Percentiles rank a stretch among this genome's conserved stretches.
Conservation (phyloP, 1,140 invertebrate genomes). For the Ceratoteleas bidentatus region DNA sequence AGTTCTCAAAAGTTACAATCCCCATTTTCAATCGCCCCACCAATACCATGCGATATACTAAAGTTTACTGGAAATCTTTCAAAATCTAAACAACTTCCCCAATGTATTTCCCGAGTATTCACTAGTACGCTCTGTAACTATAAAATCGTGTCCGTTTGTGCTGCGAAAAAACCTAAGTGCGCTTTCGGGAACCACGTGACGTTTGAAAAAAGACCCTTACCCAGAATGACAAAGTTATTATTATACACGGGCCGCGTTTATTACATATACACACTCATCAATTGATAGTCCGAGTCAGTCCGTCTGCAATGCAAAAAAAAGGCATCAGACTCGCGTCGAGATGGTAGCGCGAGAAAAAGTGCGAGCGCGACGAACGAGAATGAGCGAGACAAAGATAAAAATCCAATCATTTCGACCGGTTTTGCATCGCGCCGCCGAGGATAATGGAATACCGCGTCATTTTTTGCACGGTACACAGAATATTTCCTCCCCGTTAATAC, state of each 20-base stretch:
- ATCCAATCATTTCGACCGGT: constrained; percentile 79
- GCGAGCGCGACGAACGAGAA: constrained; percentile 38
- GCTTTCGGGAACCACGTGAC: not conserved
- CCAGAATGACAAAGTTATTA: constrained; percentile 59
- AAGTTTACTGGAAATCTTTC: too few species aligned
- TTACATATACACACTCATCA: constrained; percentile 60
- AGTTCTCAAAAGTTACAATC: too few species aligned
- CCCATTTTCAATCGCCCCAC: too few species aligned
- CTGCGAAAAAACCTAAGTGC: not conserved
- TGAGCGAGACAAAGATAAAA: constrained; percentile 73
- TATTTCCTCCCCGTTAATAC: constrained; percentile 76
- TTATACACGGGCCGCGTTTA: constrained; percentile 52
- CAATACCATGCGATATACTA: too few species aligned
- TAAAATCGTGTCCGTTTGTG: constrained; percentile 31
- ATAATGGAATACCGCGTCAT: constrained; percentile 77
- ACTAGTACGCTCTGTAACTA: not conserved
- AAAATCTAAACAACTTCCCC: too few species aligned
- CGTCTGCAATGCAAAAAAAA: constrained; percentile 62
- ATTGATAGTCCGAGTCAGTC: constrained; percentile 62
- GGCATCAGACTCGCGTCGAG: constrained; percentile 47
- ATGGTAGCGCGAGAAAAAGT: constrained; percentile 59
- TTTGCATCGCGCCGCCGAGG: constrained; percentile 75
- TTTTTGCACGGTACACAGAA: constrained; percentile 75
- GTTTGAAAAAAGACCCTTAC: constrained; percentile 25
- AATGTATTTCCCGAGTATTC: not conserved